Evolutionary conservation across 37 sponge, comb jelly and placozoan species (phyloP).

Genomic region (Tethya wilhelma): DNA sequence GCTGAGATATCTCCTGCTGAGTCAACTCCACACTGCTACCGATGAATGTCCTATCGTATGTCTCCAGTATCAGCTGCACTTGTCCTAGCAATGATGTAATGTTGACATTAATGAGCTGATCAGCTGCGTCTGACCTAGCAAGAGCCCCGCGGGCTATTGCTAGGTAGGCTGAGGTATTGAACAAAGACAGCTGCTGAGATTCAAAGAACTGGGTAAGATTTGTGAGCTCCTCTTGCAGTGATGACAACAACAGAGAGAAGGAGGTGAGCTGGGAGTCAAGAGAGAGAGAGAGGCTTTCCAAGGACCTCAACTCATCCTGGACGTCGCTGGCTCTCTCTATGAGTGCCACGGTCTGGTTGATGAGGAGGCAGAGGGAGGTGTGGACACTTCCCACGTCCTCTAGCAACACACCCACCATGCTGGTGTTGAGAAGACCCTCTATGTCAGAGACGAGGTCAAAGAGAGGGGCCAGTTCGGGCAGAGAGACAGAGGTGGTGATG

Average conservation of each 20-base stretch:
- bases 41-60: too few relatives aligned
- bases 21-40: too few relatives aligned
- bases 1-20: too few relatives aligned
- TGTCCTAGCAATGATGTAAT: background rate
- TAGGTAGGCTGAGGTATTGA: background rate
- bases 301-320: background rate
- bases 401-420: constrained; percentile 4
- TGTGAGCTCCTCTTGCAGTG: background rate
- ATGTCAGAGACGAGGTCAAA: background rate
- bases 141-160: background rate
- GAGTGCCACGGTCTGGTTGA: background rate
- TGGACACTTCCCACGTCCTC: constrained; percentile 1
- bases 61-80: background rate
- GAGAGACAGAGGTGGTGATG: background rate
- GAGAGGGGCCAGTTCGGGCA: constrained; percentile 2
- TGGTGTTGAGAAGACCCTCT: background rate
- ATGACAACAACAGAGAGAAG: background rate
- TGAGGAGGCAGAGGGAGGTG: constrained; percentile 2
- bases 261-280: background rate
- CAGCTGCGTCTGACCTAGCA: background rate
- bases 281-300: background rate
- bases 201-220: constrained; percentile 3
- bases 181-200: background rate
- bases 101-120: constrained; percentile 2
- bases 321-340: background rate